Evolutionary conservation across 2,888 invertebrate genomes (phyloP), one percentile per base, ranked within the genome.

Genomic region (Teleogryllus oceanicus): DNA sequence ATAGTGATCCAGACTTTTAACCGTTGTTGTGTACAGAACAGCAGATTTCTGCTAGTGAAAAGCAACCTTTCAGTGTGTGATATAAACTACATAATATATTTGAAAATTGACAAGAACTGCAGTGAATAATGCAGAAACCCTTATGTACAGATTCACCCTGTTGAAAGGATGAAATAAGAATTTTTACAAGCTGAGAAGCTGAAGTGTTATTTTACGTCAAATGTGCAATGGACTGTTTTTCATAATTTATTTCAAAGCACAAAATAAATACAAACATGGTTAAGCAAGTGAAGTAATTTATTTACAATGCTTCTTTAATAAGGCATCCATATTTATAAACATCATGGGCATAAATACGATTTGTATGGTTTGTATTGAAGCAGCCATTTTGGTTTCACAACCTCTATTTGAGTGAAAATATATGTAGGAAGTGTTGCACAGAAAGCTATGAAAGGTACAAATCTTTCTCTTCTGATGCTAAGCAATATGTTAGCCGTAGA

Each of bases 1-100:
- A 87, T 86, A 92, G 92, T 88, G 92, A 92, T 86, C 90, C 90
- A 83, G 89, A 89, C 80, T 83, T 83, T 80, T 80, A 82, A 62
- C 62, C n/a, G 49, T 77, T 77, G 78, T 78, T 78, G 75, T 78
- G 75, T 74, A 78, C 74, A 78, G 62, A 24, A 62, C 16, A 18
- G 62, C 62, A 62, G 62, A 18, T 62, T 13, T n/a, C n/a, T 62
- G 62, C n/a, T 79, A 49, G 79, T 51, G 76, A 21, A 76, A 18
- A 49, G 49, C 24, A 76, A 76, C 24, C 49, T 49, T n/a, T n/a
- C 51, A 62, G 51, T 37, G 78, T 78, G 78, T 78, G 78, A 78
- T 78, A 78, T 78, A 74, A 78, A 78, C 21, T 24, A 49, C 78
- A 37, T 37, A 37, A 37, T 37, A 37, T 74, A 37, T 78, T 75